Base-by-base conservation (phyloP, 2,797 vertebrate genomes). In the Pangasius larnaudii region DNA sequence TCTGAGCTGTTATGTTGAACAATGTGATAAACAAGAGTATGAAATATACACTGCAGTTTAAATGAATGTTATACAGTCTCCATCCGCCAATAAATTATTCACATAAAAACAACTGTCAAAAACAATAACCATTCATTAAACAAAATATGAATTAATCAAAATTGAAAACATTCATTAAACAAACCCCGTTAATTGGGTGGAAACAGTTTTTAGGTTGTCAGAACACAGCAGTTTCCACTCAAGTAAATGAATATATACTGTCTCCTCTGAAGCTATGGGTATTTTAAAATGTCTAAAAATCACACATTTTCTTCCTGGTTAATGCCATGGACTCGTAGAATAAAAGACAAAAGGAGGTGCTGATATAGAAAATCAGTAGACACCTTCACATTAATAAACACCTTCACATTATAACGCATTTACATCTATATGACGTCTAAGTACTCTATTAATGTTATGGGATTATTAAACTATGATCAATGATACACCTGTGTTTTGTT, bases 41-140 rank as follows among this genome's bases (percentile, higher is more conserved):
- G n/a, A 88, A 81, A 42, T 42, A 59, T 59, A 81, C 49, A 71
- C 51, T 69, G 42, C 53, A 42, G 27, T 75, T 61, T 65, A 85
- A 85, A 85, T 30, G 51, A 67, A 87, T 88, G 63, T 75, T 58
- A 59, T 59, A 90, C 36, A 74, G 36, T 88, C 24, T 89, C 77
- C 72, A 89, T 89, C 88, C 89, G 90, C 22, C 33, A 87, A 84
- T 78, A 89, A 7, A 87, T 59, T 77, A 88, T 30, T n/a, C 42
- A 63, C 56, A 65, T 56, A 63, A 33, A 85, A 85, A 72, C 11
- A 27, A n/a, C n/a, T 24, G 46, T 84, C 49, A 24, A 85, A 84
- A n/a, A 18, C 18, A 65, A 18, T 9, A 51, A 46, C 75, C 46
- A 10, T 53, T 18, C 22, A 53, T 71, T 69, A 84, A 86, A 61